Evolutionary conservation across 2,888 invertebrate genomes (phyloP).

Genomic region (Lacanobia oleracea): DNA sequence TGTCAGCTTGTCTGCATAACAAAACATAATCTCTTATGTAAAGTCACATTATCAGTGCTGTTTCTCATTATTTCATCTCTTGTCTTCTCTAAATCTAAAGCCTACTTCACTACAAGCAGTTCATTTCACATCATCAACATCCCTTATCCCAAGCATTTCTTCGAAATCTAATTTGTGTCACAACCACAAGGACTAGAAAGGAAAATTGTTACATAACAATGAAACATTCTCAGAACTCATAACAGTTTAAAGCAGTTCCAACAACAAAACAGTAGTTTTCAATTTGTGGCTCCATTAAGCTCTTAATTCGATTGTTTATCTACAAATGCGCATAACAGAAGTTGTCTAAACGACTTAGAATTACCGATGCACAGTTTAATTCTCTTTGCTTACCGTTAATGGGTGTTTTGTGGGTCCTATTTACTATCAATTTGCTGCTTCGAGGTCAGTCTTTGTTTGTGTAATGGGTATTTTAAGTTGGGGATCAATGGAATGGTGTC

Average conservation of each 20-base stretch:
- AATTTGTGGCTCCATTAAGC: slow-evolving; percentile 80
- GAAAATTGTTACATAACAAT: slow-evolving; percentile 8
- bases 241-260: slow-evolving; percentile 66
- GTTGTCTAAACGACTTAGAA: slow-evolving; percentile 74
- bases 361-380: slow-evolving; percentile 59
- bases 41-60: too few species aligned
- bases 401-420: slow-evolving; percentile 53
- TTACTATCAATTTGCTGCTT: slow-evolving; percentile 52
- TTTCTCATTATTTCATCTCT: background rate
- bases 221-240: slow-evolving; percentile 25
- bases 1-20: too few species aligned
- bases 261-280: slow-evolving; percentile 78
- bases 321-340: slow-evolving; percentile 74
- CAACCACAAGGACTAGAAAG: slow-evolving; percentile 7
- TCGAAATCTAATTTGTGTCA: background rate
- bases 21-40: too few species aligned
- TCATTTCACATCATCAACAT: background rate
- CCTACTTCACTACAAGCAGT: too few species aligned
- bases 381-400: slow-evolving; percentile 56
- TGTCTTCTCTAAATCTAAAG: background rate
- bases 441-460: slow-evolving; percentile 41
- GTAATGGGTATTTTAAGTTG: slow-evolving; percentile 38
- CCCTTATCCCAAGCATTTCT: background rate
- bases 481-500: background rate
- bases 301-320: slow-evolving; percentile 82